phyloP scores from a whole-genome alignment of 2,113 vertebrate species.

The Pelecanoides urinatrix region DNA sequence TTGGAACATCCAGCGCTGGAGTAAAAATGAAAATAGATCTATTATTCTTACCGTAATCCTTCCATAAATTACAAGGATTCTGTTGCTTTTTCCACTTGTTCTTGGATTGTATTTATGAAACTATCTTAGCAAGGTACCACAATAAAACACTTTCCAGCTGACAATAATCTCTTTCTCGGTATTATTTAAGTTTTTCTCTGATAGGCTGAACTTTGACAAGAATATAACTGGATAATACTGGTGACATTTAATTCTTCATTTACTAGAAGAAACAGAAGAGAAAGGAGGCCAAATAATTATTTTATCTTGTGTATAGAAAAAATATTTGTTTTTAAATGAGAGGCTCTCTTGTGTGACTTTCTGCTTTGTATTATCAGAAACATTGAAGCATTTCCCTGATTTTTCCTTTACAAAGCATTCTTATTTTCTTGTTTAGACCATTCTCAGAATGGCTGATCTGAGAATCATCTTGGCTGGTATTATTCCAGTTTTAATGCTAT shows the following conservation, averaged over 20 bases:
- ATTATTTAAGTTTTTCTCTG: constrained; percentile 4
- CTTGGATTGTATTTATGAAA: constrained; percentile 9
- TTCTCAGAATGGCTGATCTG: not conserved
- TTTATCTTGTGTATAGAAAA: not conserved
- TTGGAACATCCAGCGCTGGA: not conserved
- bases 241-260: not conserved
- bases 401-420: not conserved
- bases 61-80: constrained; percentile 6
- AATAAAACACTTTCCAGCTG: not conserved
- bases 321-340: not conserved
- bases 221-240: not conserved
- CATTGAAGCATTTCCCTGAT: not conserved
- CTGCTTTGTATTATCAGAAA: not conserved
- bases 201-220: not conserved
- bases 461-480: not conserved
- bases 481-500: not conserved
- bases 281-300: not conserved
- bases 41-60: constrained; percentile 37
- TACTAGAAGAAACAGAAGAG: not conserved
- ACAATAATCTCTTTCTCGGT: not conserved
- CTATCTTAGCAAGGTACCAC: not conserved
- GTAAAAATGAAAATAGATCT: not conserved
- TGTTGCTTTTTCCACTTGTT: constrained; percentile 36
- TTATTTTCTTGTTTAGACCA: not conserved
- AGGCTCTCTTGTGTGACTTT: not conserved